Conservation (phyloP, 2,888 invertebrate genomes). For the Hemistola chrysoprasaria region DNA sequence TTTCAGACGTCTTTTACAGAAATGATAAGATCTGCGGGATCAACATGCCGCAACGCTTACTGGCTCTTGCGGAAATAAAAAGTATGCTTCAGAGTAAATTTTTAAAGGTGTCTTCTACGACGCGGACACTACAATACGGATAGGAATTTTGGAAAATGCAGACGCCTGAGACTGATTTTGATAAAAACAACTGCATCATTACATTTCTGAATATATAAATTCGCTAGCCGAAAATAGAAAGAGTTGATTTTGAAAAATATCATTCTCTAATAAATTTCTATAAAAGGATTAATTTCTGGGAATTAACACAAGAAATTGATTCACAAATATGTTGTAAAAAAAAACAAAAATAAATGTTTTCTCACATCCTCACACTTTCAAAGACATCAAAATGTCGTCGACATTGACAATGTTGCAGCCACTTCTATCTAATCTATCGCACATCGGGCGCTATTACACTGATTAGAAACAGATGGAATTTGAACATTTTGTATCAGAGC, state of each 20-base stretch:
- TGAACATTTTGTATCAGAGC: conserved; percentile 23
- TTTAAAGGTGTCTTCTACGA: too few species aligned
- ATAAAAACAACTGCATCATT: conserved; percentile 16
- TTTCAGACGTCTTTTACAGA: conserved; percentile 56
- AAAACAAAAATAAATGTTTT: too few species aligned
- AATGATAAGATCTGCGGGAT: conserved; percentile 58
- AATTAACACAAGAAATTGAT: too few species aligned
- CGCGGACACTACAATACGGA: too few species aligned
- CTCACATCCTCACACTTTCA: conserved; percentile 12
- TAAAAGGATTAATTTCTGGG: too few species aligned
- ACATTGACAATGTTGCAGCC: conserved; percentile 10
- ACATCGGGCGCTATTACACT: conserved; percentile 19
- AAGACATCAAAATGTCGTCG: conserved; percentile 17
- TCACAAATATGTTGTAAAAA: too few species aligned
- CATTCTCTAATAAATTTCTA: too few species aligned
- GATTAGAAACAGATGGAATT: conserved; percentile 28
- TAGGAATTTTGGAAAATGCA: too few species aligned
- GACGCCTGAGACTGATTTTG: too few species aligned
- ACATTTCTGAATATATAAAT: conserved; percentile 5
- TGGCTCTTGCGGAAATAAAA: conserved; percentile 38
- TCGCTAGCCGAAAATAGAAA: not conserved
- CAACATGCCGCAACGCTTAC: conserved; percentile 41
- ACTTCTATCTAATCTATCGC: conserved; percentile 18
- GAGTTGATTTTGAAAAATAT: too few species aligned
- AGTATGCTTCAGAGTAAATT: too few species aligned